Base-by-base conservation (phyloP, 2,888 invertebrate species). In the Stictocephala bisonia region DNA sequence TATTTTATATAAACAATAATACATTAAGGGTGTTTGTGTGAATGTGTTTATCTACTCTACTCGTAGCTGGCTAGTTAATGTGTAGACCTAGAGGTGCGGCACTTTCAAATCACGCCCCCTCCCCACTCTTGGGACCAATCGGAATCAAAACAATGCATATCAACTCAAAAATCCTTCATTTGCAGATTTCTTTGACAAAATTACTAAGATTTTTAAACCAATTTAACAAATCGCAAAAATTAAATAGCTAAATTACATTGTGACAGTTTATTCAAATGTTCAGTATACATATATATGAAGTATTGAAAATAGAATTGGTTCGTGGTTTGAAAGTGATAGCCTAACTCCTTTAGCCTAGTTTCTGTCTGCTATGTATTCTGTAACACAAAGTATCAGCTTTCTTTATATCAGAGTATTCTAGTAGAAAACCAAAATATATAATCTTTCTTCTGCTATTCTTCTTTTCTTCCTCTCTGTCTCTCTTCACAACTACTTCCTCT, bases 341-440 rank as follows among this genome's bases (percentile, higher is more conserved):
- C 58, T 26, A 44, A 26, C 51, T 71, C 58, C 70, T 58, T 44
- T 71, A 71, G 70, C 53, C 58, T 71, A 71, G 70, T 44, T 71
- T 58, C 70, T 71, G 58, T 71, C 70, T 58, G 70, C 58, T 71
- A 58, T 70, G 70, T 71, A 71, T 26, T 71, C 75, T 75, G 75
- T 75, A 75, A 72, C 64, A 70, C 73, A 73, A 74, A 72, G 27
- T 74, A 69, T 69, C 64, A 73, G 73, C 75, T 74, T 69, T 75
- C 74, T 75, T 75, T 74, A 68, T 72, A 74, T 31, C 58, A 71
- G 58, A 71, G 58, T 44, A 58, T 71, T 27, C 58, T 44, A 29
- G 27, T 56, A 58, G 58, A 44, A 70, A 73, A 53, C 73, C 69
- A 74, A 75, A 75, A 75, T 75, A 75, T 74, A 75, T 67, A 66